Percentiles rank a stretch among this genome's conserved stretches.
These are phyloP conservation scores for Cotesia congregata DNA, from an alignment of 2,888 invertebrate species.

Conservation along the genomic window DNA sequence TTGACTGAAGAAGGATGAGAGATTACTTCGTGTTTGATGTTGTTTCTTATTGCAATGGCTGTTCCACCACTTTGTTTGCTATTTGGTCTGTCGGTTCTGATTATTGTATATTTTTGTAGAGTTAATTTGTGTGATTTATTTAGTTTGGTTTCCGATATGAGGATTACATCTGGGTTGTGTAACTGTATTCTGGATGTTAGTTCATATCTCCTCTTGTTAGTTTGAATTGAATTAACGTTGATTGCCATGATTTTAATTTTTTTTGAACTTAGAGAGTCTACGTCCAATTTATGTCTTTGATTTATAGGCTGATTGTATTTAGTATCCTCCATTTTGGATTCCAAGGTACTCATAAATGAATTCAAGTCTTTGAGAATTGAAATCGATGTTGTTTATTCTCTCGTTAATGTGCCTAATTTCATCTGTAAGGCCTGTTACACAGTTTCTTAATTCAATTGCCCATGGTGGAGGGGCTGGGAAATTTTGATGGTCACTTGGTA, in stretches of 20 bases:
- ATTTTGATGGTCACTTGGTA: too few relatives aligned
- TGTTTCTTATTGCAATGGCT: too few relatives aligned
- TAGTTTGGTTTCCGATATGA: too few relatives aligned
- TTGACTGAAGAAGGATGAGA: too few relatives aligned
- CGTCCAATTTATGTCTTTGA: background rate
- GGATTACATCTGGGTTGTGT: background rate
- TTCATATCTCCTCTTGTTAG: background rate
- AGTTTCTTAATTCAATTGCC: background rate
- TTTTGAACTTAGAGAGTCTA: background rate
- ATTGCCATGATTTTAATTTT: background rate
- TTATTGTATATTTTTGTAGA: too few relatives aligned
- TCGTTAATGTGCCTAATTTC: background rate
- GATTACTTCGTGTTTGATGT: too few relatives aligned
- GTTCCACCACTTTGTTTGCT: too few relatives aligned
- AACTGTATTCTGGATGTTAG: background rate
- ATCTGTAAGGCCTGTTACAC: background rate
- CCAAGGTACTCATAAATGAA: background rate
- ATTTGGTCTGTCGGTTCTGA: too few relatives aligned
- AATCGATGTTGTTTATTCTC: background rate
- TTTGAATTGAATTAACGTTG: background rate
- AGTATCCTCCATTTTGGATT: background rate
- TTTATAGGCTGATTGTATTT: background rate
- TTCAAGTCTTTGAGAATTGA: background rate
- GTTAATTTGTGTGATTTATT: too few relatives aligned
- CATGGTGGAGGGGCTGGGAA: background rate